These are phyloP conservation scores for Rhopalosiphum maidis DNA, from an alignment of 1,140 invertebrate genomes.

Conservation along the genomic window DNA sequence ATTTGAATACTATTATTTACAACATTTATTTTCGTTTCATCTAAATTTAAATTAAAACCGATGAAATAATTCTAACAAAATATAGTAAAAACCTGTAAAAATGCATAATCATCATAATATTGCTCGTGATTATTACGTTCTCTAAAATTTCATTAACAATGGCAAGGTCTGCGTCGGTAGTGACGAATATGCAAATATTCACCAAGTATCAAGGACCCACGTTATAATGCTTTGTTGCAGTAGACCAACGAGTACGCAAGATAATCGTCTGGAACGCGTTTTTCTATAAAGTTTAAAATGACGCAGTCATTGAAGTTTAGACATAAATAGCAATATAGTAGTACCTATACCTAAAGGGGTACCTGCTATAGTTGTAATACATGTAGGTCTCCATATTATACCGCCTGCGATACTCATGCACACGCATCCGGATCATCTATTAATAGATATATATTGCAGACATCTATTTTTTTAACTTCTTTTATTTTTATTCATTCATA, in stretches of 20 bases:
- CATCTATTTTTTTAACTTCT: not conserved
- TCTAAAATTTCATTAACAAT: constrained; percentile 50
- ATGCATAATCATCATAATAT: constrained; percentile 9
- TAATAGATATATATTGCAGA: not conserved
- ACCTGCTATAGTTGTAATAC: no score
- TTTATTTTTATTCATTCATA: not conserved
- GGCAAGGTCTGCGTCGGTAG: not conserved
- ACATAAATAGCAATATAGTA: not conserved
- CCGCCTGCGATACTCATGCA: not conserved
- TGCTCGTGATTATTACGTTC: not conserved
- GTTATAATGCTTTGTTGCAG: not conserved
- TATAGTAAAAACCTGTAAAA: not conserved
- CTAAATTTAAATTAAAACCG: not conserved
- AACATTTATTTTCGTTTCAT: not conserved
- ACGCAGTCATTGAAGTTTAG: not conserved
- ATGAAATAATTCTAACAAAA: not conserved
- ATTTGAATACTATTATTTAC: not conserved
- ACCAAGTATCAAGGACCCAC: not conserved
- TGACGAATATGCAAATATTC: not conserved
- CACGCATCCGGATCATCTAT: not conserved
- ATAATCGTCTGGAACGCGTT: not conserved
- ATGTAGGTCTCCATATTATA: not conserved
- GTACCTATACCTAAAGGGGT: no score
- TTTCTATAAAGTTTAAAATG: not conserved
- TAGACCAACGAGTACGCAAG: not conserved